Evolutionary conservation across 2,888 invertebrate species (phyloP).

Genomic region (Lithodes maja): DNA sequence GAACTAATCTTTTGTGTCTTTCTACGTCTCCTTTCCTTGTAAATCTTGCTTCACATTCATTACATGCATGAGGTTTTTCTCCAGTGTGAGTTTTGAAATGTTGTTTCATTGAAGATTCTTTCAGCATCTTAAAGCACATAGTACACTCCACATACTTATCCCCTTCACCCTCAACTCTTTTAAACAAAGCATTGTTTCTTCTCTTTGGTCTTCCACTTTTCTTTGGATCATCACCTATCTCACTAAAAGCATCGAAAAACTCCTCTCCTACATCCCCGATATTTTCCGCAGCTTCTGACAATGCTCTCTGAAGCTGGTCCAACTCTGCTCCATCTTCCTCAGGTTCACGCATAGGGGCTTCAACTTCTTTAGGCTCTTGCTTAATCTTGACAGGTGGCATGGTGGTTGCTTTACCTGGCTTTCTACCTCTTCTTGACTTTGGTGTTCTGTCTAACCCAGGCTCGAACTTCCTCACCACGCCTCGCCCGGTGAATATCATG

Average conservation of each 20-base stretch:
- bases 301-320: conserved; percentile 52
- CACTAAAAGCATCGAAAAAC: conserved; percentile 50
- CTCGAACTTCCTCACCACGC: conserved; percentile 60
- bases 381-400: conserved; percentile 41
- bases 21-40: conserved; percentile 73
- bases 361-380: conserved; percentile 49
- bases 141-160: conserved; percentile 67
- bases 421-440: conserved; percentile 60
- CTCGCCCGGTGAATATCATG: conserved; percentile 62
- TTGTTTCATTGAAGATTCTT: conserved; percentile 70
- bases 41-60: conserved; percentile 72
- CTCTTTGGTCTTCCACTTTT: conserved; percentile 42
- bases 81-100: conserved; percentile 72
- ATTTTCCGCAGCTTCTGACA: conserved; percentile 55
- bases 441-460: conserved; percentile 53
- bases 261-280: conserved; percentile 56
- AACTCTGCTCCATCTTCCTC: conserved; percentile 48
- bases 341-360: background rate
- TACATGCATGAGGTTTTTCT: conserved; percentile 72
- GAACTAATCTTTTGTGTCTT: conserved; percentile 72
- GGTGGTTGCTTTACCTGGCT: conserved; percentile 33
- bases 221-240: conserved; percentile 43
- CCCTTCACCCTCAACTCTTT: conserved; percentile 53
- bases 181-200: conserved; percentile 32
- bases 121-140: conserved; percentile 69